phyloP scores from a whole-genome alignment of 2,888 invertebrate species.

The Hypomecis punctinalis region DNA sequence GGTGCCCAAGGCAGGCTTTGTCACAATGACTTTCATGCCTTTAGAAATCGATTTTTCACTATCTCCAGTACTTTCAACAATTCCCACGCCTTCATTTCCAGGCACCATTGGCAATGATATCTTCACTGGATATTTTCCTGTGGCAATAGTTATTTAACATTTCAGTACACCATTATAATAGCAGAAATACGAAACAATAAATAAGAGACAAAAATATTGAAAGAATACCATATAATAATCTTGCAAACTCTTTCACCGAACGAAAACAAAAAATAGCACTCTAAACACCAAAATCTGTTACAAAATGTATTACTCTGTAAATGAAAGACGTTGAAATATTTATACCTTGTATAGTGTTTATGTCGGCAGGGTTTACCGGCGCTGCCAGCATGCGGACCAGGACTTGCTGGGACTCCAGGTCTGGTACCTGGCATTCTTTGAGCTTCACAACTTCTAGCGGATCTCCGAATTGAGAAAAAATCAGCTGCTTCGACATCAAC shows the following conservation, averaged over 20 bases:
- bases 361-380: constrained; percentile 98
- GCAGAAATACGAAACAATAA: constrained; percentile 2
- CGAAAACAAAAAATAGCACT: constrained; percentile 19
- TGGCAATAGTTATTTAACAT: constrained; percentile 44
- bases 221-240: constrained; percentile 33
- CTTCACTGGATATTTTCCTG: constrained; percentile 80
- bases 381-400: constrained; percentile 94
- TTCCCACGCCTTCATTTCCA: constrained; percentile 98
- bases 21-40: constrained; percentile 95
- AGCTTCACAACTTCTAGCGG: constrained; percentile 90
- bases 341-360: constrained; percentile 97
- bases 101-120: constrained; percentile 94
- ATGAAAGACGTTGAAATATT: constrained; percentile 10
- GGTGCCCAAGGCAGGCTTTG: constrained; percentile 91
- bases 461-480: constrained; percentile 92
- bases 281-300: neutral
- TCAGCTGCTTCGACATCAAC: constrained; percentile 83
- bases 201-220: neutral
- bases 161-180: too few species aligned
- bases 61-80: constrained; percentile 90
- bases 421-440: constrained; percentile 81
- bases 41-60: constrained; percentile 69
- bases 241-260: constrained; percentile 29
- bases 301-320: constrained; percentile 28
- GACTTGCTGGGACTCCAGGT: constrained; percentile 87